A percentile compares a stretch with the other conserved stretches of the same genome.
These are phyloP conservation scores for Serinus canaria DNA, from an alignment of 2,113 vertebrate genomes.

Conservation along the genomic window DNA sequence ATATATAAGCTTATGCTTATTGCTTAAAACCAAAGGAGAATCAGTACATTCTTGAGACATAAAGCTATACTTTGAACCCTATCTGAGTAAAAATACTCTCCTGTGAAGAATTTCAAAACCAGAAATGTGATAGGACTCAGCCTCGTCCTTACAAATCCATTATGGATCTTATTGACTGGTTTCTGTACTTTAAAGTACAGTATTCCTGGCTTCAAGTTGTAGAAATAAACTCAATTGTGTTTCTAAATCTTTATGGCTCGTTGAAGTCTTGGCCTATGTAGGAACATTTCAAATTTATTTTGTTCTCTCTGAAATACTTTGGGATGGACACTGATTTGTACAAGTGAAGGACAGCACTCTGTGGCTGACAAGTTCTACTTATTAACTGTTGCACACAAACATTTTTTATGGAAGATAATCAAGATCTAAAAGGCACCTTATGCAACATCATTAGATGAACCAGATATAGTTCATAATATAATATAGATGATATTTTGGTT, in stretches of 20 bases:
- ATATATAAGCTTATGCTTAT: background rate
- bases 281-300: background rate
- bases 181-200: background rate
- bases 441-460: background rate
- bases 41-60: background rate
- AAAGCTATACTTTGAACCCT: background rate
- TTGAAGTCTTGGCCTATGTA: background rate
- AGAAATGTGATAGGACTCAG: background rate
- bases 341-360: background rate
- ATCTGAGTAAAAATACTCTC: background rate
- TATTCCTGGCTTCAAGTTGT: background rate
- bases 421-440: background rate
- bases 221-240: background rate
- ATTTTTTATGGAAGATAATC: background rate
- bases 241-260: background rate
- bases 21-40: background rate
- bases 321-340: background rate
- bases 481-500: background rate
- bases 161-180: background rate
- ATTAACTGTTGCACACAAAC: background rate
- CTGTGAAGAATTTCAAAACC: background rate
- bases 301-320: background rate
- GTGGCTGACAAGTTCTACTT: background rate
- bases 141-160: fast-evolving
- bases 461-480: too few species aligned